phyloP scores from a whole-genome alignment of 2,113 vertebrate species.

The Cynocephalus volans region DNA sequence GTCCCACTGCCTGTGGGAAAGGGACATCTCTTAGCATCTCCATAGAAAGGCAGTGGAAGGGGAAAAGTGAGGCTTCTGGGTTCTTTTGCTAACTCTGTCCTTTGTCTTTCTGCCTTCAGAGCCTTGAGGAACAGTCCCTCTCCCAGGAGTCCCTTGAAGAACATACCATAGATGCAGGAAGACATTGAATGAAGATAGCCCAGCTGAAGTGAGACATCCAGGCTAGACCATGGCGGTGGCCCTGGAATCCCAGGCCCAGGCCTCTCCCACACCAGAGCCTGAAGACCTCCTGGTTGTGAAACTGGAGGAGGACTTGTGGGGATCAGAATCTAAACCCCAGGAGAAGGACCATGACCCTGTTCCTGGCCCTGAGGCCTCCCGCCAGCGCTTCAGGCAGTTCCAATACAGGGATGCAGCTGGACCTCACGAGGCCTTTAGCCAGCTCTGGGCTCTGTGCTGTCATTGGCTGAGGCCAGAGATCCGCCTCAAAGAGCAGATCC shows the following conservation, averaged over 20 bases:
- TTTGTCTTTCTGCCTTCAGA: constrained; percentile 63
- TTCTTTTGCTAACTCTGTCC: neutral
- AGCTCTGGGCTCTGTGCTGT: constrained; percentile 86
- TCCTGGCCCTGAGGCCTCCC: constrained; percentile 77
- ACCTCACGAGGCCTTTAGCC: constrained; percentile 85
- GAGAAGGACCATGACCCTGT: neutral
- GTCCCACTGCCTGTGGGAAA: neutral
- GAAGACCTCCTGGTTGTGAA: constrained; percentile 81
- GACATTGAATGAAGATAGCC: neutral
- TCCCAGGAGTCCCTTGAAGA: neutral
- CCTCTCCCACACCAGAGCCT: neutral
- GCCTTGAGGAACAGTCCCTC: neutral
- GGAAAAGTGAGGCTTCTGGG: neutral
- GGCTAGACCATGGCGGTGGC: constrained; percentile 69
- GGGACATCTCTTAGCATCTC: neutral
- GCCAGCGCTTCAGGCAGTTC: constrained; percentile 86
- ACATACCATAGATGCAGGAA: neutral
- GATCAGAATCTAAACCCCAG: constrained; percentile 54
- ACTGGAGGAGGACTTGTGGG: constrained; percentile 75
- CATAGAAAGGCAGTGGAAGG: neutral
- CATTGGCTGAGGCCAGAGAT: constrained; percentile 86
- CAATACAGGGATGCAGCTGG: constrained; percentile 83
- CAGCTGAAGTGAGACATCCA: neutral
- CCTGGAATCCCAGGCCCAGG: constrained; percentile 27
- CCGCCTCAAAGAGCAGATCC: constrained; percentile 85